Evolutionary conservation across 2,113 vertebrate genomes (phyloP).

Genomic region (Monopterus albus): DNA sequence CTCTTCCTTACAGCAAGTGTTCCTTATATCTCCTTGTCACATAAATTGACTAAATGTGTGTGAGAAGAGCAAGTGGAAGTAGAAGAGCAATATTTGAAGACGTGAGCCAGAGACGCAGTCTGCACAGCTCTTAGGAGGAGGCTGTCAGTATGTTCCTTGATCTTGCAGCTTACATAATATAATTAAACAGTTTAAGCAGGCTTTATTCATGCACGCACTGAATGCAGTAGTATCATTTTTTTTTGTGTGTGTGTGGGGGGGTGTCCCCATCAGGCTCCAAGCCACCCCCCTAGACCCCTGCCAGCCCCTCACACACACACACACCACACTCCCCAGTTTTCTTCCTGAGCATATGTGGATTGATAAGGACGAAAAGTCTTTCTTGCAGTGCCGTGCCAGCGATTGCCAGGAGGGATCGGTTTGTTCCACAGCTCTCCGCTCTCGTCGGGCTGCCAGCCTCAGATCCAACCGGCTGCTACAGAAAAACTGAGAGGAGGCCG

Average conservation of each 20-base stretch:
- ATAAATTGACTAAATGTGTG: no score
- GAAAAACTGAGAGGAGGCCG: slow-evolving; percentile 24
- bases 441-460: slow-evolving; percentile 37
- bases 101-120: slow-evolving; percentile 16
- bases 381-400: slow-evolving; percentile 31
- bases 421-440: slow-evolving; percentile 57
- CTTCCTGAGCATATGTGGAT: slow-evolving; percentile 54
- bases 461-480: slow-evolving; percentile 33
- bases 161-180: slow-evolving; percentile 80
- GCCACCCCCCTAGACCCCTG: no score
- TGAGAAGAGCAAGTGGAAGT: slow-evolving; percentile 14
- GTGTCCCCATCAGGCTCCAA: slow-evolving; percentile 55
- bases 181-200: slow-evolving; percentile 81
- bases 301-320: no score
- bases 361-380: slow-evolving; percentile 46
- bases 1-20: no score
- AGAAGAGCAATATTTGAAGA: slow-evolving; percentile 38
- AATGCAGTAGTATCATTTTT: slow-evolving; percentile 53
- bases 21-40: no score
- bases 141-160: slow-evolving; percentile 74
- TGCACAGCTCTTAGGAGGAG: slow-evolving; percentile 33
- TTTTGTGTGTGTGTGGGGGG: slow-evolving; percentile 26
- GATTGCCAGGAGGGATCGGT: slow-evolving; percentile 62
- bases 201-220: slow-evolving; percentile 68
- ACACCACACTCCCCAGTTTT: slow-evolving; percentile 37